These are phyloP conservation scores for Brevimyrus niger DNA, from an alignment of 2,113 vertebrate species.

Conservation along the genomic window DNA sequence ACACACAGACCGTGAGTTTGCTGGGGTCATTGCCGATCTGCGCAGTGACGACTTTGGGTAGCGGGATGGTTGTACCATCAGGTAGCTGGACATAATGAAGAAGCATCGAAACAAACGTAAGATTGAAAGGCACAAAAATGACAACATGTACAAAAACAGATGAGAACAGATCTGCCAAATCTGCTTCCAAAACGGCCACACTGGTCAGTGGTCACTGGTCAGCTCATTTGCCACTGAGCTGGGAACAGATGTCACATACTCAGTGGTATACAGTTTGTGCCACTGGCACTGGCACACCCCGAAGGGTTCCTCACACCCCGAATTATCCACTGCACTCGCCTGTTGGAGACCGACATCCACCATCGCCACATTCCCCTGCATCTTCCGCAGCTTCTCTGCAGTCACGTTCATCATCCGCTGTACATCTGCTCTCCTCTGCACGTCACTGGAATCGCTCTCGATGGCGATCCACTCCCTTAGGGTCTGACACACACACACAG, in stretches of 20 bases:
- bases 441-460: slow-evolving; percentile 75
- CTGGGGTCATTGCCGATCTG: slow-evolving; percentile 64
- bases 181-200: not conserved
- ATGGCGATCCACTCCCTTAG: slow-evolving; percentile 80
- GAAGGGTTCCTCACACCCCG: not conserved
- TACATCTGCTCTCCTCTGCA: slow-evolving; percentile 59
- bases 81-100: slow-evolving; percentile 54
- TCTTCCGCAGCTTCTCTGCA: slow-evolving; percentile 56
- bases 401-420: slow-evolving; percentile 66
- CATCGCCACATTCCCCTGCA: slow-evolving; percentile 66
- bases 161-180: not conserved
- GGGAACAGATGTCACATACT: not conserved
- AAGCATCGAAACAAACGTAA: not conserved
- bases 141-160: too few species aligned
- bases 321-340: slow-evolving; percentile 47
- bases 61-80: slow-evolving; percentile 54
- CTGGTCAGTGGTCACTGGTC: not conserved
- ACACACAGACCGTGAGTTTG: slow-evolving; percentile 77
- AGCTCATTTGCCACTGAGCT: not conserved
- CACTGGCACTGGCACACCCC: not conserved
- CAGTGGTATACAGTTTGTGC: not conserved
- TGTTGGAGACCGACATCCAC: slow-evolving; percentile 65
- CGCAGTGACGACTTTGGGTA: slow-evolving; percentile 74
- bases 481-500: slow-evolving; percentile 45
- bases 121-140: not conserved